Evolutionary conservation across 35 echinoderm and acorn worm species (phyloP), one percentile per base, ranked within the genome.

Genomic region (Lytechinus pictus): DNA sequence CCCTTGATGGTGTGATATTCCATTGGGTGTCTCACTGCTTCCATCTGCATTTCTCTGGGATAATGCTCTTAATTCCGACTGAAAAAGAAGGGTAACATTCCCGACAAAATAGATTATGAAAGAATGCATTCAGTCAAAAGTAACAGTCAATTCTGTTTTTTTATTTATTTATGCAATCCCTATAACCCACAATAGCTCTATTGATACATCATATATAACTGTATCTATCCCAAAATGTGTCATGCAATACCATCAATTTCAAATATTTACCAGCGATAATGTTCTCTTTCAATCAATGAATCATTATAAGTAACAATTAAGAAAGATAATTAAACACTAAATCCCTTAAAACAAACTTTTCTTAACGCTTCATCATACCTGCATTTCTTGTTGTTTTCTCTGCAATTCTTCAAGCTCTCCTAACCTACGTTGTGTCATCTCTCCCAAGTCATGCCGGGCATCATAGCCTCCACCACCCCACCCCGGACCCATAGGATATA

Each of bases 391-490:
- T 54, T 96, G 96, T 54, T 86, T 86, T n/a, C 52, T 86, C 44
- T 98, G 97, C 87, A 98, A 60, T 86, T 92, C 94, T 87, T 98
- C 97, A 19, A 98, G 71, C 54, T 98, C 94, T 28, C 92, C 87
- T 92, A 98, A 66, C 60, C 95, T 89, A 8, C 90, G 57, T 53
- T 92, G 87, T 29, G 96, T 96, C 9, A 96, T 57, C 54, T 98
- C 97, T 52, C 96, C 97, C 92, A 98, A 60, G 53, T 87, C 60
- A 24, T 91, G 89, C 24, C 96, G 97, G 52, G 96, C 55, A 90
- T 94, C 91, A 52, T 89, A 54, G 86, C 92, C 92, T 57, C 55
- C 92, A 93, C 52, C 54, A 5, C 92, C 92, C 92, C 53, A 93
- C 53, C 52, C 92, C 92, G 12, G 53, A 55, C 92, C 92, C 92